Percentiles rank a stretch among this genome's conserved stretches.
phyloP scores from a whole-genome alignment of 2,113 vertebrate species.

The Nasalis larvatus region DNA sequence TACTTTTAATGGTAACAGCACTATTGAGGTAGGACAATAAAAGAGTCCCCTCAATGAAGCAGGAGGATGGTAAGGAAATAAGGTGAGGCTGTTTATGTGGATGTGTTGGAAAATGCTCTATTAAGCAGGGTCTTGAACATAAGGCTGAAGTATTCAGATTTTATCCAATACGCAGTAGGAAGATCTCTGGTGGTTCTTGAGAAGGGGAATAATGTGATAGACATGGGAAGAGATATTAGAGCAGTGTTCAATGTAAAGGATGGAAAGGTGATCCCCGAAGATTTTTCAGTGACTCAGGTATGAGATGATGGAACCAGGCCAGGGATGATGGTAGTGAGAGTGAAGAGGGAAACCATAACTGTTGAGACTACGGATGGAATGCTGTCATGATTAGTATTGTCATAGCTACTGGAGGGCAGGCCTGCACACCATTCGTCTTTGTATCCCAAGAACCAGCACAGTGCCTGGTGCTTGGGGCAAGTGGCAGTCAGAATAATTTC shows the following conservation, averaged over 20 bases:
- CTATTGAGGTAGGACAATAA: neutral
- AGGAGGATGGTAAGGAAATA: neutral
- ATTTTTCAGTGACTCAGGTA: neutral
- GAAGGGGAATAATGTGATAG: neutral
- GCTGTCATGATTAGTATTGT: neutral
- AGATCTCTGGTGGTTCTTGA: neutral
- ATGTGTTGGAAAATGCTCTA: neutral
- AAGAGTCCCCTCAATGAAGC: neutral
- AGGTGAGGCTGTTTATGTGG: neutral
- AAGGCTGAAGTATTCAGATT: neutral
- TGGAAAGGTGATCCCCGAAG: neutral
- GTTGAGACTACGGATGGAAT: neutral
- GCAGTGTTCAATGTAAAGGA: neutral
- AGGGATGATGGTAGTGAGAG: neutral
- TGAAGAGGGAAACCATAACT: neutral
- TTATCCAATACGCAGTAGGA: neutral
- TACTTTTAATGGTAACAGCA: neutral
- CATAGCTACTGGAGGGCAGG: neutral
- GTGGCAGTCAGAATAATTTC: neutral
- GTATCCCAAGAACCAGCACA: neutral
- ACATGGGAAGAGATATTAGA: neutral
- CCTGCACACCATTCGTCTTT: neutral
- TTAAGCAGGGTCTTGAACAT: neutral
- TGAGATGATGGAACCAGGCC: neutral
- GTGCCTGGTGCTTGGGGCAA: neutral